Base-by-base conservation (phyloP, 2,888 invertebrate species). In the Synanthedon andrenaeformis region DNA sequence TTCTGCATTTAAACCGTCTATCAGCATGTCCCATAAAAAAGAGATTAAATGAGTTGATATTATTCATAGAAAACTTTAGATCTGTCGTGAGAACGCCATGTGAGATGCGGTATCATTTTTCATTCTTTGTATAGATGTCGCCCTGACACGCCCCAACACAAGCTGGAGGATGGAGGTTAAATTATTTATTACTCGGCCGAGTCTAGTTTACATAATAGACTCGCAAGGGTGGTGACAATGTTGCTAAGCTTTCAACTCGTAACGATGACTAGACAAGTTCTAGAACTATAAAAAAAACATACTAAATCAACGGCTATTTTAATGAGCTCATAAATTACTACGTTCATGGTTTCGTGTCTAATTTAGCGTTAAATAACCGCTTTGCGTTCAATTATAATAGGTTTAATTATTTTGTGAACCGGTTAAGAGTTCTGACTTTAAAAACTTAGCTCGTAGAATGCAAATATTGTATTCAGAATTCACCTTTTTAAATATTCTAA, bases 111-210 rank as follows among this genome's bases (percentile, higher is more conserved):
- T 56, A 62, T 71, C 78, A 76, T 79, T 78, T 76, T 74, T 78
- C 79, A 76, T 71, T 69, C 76, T 73, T 79, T 78, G 76, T 77
- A 65, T 66, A 59, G 50, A 62, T 58, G 66, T 74, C 73, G 68
- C 58, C 59, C 58, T 64, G 68, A 65, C 73, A 72, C 68, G 67
- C 72, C 70, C 61, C 64, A 61, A 63, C 62, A 64, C 62, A 59
- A 62, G 65, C 56, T 55, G 28, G 58, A 41, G 51, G 59, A 57
- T 57, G 52, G 51, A 54, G 61, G 60, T 70, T 75, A 65, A 64
- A 74, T 74, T 66, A 74, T 75, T 68, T 74, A 71, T 72, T 66
- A 67, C 66, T 65, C 62, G 60, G 61, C 55, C 54, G 57, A 42
- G 54, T 35, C 48, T 55, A 59, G 56, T 58, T 53, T 58, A 52